A percentile compares a stretch with the other conserved stretches of the same genome.
These are phyloP conservation scores for Slavum lentiscoides DNA, from an alignment of 2,888 invertebrate species.

Conservation along the genomic window DNA sequence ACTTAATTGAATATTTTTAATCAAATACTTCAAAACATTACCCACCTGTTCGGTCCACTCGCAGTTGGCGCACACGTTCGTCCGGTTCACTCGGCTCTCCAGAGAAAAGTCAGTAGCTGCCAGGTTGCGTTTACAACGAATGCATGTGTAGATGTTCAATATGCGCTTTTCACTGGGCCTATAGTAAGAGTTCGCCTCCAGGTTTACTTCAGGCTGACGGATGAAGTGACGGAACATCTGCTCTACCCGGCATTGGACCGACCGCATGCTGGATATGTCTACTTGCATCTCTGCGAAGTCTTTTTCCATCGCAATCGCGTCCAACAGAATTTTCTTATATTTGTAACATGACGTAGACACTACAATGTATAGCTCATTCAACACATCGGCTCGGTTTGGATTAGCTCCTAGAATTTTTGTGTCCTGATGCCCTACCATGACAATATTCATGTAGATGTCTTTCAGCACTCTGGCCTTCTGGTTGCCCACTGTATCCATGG, in stretches of 20 bases:
- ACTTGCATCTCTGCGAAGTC: constrained; percentile 5
- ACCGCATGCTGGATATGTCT: not conserved
- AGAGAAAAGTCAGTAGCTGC: constrained; percentile 67
- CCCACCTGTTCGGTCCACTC: constrained; percentile 68
- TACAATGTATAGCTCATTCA: not conserved
- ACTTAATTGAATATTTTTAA: too few relatives aligned
- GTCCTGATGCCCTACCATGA: not conserved
- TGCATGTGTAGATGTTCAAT: constrained; percentile 60
- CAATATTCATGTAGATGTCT: constrained; percentile 69
- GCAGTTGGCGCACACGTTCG: constrained; percentile 69
- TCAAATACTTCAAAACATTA: too few relatives aligned
- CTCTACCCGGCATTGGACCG: constrained; percentile 67
- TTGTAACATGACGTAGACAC: constrained; percentile 16
- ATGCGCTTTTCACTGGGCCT: constrained; percentile 23
- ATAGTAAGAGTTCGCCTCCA: constrained; percentile 61
- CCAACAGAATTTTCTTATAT: constrained; percentile 23
- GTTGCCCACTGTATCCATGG: constrained; percentile 80
- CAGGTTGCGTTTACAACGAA: constrained; percentile 71
- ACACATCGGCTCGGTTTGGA: constrained; percentile 64
- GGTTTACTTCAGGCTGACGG: constrained; percentile 66
- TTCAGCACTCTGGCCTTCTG: constrained; percentile 77
- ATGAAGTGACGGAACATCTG: constrained; percentile 64
- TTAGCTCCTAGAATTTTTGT: not conserved
- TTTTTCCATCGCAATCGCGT: constrained; percentile 13
- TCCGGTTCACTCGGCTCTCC: constrained; percentile 66